These are phyloP conservation scores for Chymomyza amoena DNA, from an alignment of 2,888 invertebrate species.

Conservation along the genomic window DNA sequence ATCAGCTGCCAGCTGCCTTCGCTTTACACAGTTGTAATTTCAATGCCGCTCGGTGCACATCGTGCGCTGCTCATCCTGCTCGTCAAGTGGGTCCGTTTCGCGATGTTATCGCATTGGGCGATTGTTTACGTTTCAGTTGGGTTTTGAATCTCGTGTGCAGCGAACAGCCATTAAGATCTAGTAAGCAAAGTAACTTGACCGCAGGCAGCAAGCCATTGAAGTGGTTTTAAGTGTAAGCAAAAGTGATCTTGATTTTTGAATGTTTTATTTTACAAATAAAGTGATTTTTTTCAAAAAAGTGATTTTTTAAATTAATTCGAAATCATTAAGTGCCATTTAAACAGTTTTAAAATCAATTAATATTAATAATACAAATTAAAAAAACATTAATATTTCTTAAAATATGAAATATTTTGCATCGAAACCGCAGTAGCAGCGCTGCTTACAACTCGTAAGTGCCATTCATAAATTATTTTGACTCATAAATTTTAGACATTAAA, in stretches of 20 bases:
- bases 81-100: conserved; percentile 10
- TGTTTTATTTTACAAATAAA: not conserved
- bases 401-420: not conserved
- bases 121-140: conserved; percentile 43
- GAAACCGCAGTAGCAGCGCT: not conserved
- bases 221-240: not conserved
- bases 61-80: conserved; percentile 26
- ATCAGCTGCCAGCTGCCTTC: conserved; percentile 26
- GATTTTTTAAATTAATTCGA: not conserved
- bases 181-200: not conserved
- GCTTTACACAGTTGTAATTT: conserved; percentile 27
- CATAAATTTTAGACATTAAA: conserved; percentile 26
- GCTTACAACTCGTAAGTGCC: conserved; percentile 32
- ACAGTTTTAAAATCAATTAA: not conserved
- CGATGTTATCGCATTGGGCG: conserved; percentile 4
- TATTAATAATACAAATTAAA: not conserved
- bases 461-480: conserved; percentile 28
- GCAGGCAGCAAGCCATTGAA: not conserved
- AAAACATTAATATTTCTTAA: not conserved
- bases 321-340: not conserved
- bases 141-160: conserved; percentile 45
- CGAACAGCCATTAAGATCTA: not conserved
- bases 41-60: conserved; percentile 47
- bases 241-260: no score
- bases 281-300: not conserved